Conservation (phyloP, 1,140 invertebrate species). For the Thaumetopoea pityocampa region DNA sequence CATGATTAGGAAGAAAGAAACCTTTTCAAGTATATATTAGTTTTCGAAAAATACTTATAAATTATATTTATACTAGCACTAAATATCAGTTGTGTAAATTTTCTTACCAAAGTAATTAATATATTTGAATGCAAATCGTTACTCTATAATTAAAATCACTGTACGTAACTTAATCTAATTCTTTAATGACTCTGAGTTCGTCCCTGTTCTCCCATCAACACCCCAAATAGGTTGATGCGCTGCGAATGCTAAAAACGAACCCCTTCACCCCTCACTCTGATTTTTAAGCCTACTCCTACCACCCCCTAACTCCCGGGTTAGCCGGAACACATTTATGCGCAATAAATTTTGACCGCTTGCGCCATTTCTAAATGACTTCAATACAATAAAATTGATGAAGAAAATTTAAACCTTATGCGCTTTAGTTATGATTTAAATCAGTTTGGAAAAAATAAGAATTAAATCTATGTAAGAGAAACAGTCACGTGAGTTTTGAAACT, state of each 20-base stretch:
- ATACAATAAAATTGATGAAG: constrained; percentile 20
- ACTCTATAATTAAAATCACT: too few species aligned
- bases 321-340: constrained; percentile 74
- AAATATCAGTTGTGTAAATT: too few species aligned
- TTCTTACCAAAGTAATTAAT: too few species aligned
- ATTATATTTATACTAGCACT: too few species aligned
- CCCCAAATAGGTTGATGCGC: constrained; percentile 68
- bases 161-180: constrained; percentile 9
- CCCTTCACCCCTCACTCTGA: constrained; percentile 61
- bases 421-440: too few species aligned
- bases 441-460: too few species aligned
- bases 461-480: constrained; percentile 68
- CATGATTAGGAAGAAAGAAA: too few species aligned
- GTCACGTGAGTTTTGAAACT: constrained; percentile 52
- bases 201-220: constrained; percentile 63
- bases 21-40: too few species aligned
- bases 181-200: constrained; percentile 23
- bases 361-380: constrained; percentile 59
- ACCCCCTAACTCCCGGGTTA: constrained; percentile 71
- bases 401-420: constrained; percentile 37
- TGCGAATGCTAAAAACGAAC: constrained; percentile 72
- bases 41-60: too few species aligned
- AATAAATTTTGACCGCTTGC: constrained; percentile 73
- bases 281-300: constrained; percentile 71
- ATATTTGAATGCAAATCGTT: too few species aligned